Conservation (phyloP, 2,113 vertebrate species). For the Tor tambroides region DNA sequence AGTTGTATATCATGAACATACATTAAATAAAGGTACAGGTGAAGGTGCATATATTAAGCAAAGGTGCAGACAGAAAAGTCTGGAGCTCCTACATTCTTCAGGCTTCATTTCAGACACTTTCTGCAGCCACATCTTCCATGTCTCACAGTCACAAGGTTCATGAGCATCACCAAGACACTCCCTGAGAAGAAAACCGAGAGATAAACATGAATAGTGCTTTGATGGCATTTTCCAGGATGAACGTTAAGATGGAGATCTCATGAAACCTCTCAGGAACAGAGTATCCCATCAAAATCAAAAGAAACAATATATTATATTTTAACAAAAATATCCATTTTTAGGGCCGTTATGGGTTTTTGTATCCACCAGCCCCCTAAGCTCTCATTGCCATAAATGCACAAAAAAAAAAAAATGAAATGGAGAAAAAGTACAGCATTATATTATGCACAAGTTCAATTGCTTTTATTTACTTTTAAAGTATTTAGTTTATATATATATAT, state of each 20-base stretch:
- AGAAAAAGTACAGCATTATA: no score
- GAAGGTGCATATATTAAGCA: not conserved
- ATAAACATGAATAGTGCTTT: not conserved
- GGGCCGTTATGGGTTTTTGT: not conserved
- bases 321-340: not conserved
- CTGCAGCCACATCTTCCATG: constrained; percentile 94
- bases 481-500: no score
- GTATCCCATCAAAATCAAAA: not conserved
- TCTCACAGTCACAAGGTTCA: constrained; percentile 95
- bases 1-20: not conserved
- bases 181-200: constrained; percentile 3
- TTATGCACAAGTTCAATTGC: no score
- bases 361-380: not conserved
- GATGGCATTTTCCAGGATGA: not conserved
- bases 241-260: not conserved
- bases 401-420: no score
- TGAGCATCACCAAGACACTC: constrained; percentile 79
- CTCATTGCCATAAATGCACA: no score
- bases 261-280: not conserved
- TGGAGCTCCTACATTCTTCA: constrained; percentile 74
- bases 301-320: not conserved
- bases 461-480: not conserved
- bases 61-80: not conserved
- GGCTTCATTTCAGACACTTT: constrained; percentile 96
- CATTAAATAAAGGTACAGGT: constrained; percentile 1